These are phyloP conservation scores for Phoxinus phoxinus DNA, from an alignment of 2,113 vertebrate genomes.

Conservation along the genomic window DNA sequence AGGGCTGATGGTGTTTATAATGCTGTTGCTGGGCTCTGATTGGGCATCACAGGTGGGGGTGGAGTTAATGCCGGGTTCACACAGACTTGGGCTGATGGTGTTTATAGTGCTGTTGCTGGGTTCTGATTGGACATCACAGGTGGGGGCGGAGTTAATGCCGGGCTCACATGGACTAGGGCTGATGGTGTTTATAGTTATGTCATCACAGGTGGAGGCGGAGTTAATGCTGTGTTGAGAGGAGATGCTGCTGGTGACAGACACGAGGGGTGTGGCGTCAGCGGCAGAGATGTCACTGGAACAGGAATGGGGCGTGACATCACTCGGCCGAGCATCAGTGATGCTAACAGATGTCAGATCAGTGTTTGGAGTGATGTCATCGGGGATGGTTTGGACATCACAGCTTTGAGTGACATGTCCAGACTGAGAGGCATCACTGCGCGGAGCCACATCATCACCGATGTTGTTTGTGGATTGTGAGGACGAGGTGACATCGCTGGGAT, in stretches of 20 bases:
- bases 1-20: neutral
- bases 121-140: neutral
- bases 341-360: neutral
- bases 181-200: neutral
- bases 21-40: neutral
- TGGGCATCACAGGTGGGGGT: neutral
- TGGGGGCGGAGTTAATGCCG: neutral
- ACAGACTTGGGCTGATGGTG: no score
- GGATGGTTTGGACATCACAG: neutral
- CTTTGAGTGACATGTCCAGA: conserved; percentile 24
- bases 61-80: neutral
- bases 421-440: conserved; percentile 24
- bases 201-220: neutral
- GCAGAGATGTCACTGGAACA: neutral
- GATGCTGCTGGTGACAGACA: conserved; percentile 12
- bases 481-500: conserved; percentile 16
- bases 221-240: neutral
- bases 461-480: neutral
- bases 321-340: neutral
- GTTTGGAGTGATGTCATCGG: conserved; percentile 24
- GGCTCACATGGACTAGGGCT: rapidly evolving
- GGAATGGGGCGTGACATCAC: neutral
- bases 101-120: neutral
- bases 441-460: neutral
- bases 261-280: neutral